Evolutionary conservation across 1,140 invertebrate genomes (phyloP).

Genomic region (Drosophila novamexicana): DNA sequence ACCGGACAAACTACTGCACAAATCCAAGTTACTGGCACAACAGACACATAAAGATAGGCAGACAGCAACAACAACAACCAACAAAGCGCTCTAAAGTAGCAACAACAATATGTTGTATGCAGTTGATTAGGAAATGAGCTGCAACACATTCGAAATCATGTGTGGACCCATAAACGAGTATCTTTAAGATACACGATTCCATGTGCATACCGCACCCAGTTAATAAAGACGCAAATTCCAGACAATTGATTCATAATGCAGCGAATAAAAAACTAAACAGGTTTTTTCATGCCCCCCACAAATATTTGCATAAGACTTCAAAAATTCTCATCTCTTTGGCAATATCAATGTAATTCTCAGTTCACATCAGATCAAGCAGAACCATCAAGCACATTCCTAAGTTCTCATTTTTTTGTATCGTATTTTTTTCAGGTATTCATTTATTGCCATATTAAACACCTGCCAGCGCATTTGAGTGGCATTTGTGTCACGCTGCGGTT

Average conservation of each 20-base stretch:
- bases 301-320: constrained; percentile 49
- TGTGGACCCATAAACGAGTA: not conserved
- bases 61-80: constrained; percentile 1
- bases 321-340: constrained; percentile 4
- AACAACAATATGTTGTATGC: constrained; percentile 18
- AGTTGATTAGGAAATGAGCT: constrained; percentile 44
- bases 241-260: constrained; percentile 66
- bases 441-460: constrained; percentile 21
- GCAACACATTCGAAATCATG: constrained; percentile 10
- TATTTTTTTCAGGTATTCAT: not conserved
- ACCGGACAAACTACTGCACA: constrained; percentile 9
- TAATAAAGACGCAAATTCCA: constrained; percentile 50
- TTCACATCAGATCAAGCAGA: constrained; percentile 76
- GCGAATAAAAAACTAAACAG: constrained; percentile 39
- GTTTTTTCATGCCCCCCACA: constrained; percentile 44
- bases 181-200: not conserved
- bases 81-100: constrained; percentile 20
- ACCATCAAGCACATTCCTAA: constrained; percentile 54
- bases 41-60: constrained; percentile 20
- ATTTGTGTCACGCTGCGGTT: constrained; percentile 17
- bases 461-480: constrained; percentile 22
- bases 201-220: constrained; percentile 53
- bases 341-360: constrained; percentile 24
- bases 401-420: constrained; percentile 11
- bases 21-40: constrained; percentile 45